These are phyloP conservation scores for Listrodromus nycthemerus DNA, from an alignment of 2,888 invertebrate genomes.

Conservation along the genomic window DNA sequence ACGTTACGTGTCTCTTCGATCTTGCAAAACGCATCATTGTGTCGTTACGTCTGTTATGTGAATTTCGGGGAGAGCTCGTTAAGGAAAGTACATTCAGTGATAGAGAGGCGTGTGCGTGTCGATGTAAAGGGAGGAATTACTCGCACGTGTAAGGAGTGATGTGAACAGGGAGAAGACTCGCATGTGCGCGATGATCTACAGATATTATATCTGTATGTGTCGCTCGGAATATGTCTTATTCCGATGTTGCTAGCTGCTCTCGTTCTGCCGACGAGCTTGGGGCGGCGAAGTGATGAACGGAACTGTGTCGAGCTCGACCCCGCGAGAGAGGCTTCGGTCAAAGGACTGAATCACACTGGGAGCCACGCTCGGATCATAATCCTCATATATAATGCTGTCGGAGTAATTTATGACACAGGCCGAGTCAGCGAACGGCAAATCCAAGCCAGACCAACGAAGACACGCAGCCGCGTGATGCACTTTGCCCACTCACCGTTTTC, in stretches of 20 bases:
- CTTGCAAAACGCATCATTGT: background rate
- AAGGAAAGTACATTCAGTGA: background rate
- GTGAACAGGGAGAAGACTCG: constrained; percentile 16
- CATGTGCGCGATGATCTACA: background rate
- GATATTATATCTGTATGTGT: constrained; percentile 2
- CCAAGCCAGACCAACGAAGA: constrained; percentile 7
- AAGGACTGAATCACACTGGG: constrained; percentile 68
- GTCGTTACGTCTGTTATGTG: background rate
- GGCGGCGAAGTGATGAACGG: background rate
- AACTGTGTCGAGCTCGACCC: constrained; percentile 49
- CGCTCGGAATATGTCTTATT: constrained; percentile 16
- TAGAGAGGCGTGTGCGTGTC: background rate
- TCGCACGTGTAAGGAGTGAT: no score
- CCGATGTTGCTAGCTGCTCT: constrained; percentile 16
- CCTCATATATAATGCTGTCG: constrained; percentile 39
- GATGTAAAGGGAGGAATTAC: constrained; percentile 8
- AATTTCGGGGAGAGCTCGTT: background rate
- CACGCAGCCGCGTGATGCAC: background rate
- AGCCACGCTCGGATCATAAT: constrained; percentile 49
- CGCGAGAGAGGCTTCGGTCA: constrained; percentile 70
- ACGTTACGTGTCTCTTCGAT: background rate
- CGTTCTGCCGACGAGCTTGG: constrained; percentile 18
- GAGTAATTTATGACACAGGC: constrained; percentile 49
- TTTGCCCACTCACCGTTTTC: constrained; percentile 35
- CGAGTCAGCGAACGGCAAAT: constrained; percentile 24